Evolutionary conservation across 2,888 invertebrate species (phyloP).

Genomic region (Beris chalybata): DNA sequence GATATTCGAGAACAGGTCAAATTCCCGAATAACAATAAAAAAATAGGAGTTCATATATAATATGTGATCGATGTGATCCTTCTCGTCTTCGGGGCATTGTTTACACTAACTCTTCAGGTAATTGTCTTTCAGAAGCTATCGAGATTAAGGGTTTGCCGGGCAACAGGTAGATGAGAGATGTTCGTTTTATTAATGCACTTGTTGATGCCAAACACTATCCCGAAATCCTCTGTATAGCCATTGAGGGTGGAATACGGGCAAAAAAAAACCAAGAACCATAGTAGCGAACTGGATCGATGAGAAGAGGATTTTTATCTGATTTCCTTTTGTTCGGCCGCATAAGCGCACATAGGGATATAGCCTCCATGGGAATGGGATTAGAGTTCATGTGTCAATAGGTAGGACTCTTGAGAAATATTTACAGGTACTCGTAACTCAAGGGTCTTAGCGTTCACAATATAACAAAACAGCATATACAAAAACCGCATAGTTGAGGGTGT

Average conservation of each 20-base stretch:
- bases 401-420: constrained; percentile 25
- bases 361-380: constrained; percentile 28
- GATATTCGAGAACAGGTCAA: constrained; percentile 31
- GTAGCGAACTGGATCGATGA: constrained; percentile 27
- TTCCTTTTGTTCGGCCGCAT: constrained; percentile 28
- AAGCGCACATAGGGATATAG: not conserved
- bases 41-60: not conserved
- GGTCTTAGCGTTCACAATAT: constrained; percentile 8
- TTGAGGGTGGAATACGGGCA: constrained; percentile 9
- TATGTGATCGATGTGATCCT: constrained; percentile 14
- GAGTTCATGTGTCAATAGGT: constrained; percentile 31
- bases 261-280: constrained; percentile 12
- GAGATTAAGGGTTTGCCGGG: constrained; percentile 20
- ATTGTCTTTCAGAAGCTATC: constrained; percentile 34
- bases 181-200: constrained; percentile 18
- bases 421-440: constrained; percentile 28
- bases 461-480: constrained; percentile 12
- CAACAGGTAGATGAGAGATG: constrained; percentile 22
- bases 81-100: constrained; percentile 28
- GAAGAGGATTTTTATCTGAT: constrained; percentile 26
- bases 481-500: constrained; percentile 30
- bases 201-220: constrained; percentile 19
- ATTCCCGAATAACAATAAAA: constrained; percentile 12
- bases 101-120: constrained; percentile 39
- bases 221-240: constrained; percentile 4